Evolutionary conservation across 2,113 vertebrate species (phyloP), one percentile per base, ranked within the genome.

Genomic region (Pseudorasbora parva): DNA sequence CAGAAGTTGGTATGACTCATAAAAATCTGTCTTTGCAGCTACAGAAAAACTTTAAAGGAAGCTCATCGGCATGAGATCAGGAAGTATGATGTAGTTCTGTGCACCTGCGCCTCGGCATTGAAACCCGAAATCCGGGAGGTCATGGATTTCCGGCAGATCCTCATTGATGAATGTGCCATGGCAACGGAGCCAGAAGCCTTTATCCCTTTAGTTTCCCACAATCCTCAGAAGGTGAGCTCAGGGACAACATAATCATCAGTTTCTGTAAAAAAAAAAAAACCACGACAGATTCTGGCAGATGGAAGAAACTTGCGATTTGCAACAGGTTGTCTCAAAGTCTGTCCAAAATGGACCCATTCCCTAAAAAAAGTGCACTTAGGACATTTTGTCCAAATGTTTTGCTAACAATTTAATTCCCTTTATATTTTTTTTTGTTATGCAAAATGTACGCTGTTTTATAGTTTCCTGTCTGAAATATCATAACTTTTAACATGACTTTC

Each of bases 141-240:
- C 0, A 89, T 96, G 82, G 54, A 90, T 0, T 80, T 95, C 66
- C 86, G n/a, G 56, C 95, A 96, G 88, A 88, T 96, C 21, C 89
- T 97, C 56, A 89, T 96, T 0, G 96, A 97, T 0, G 95, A 96
- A 87, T 95, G 95, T 0, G 95, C 92, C 84, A 96, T 96, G 96
- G 94, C 94, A 90, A 96, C 95, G 0, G 96, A 96, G 79, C 95
- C 96, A 0, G 96, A 97, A 84, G 94, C 94, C 19, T 94, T 96
- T 86, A 95, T 96, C 77, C 96, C 96, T 0, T 85, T 96, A 80
- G 95, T 95, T 82, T 87, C 54, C 82, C 91, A 95, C 83, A 2
- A 0, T 0, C 89, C 88, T 0, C 80, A 94, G 66, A 94, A 95
- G 94, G 96, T 96, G 37, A 79, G 90, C 19, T 14, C 8, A 27